Evolutionary conservation across 2,797 vertebrate species (phyloP).

Genomic region (Megalops cyprinoides): DNA sequence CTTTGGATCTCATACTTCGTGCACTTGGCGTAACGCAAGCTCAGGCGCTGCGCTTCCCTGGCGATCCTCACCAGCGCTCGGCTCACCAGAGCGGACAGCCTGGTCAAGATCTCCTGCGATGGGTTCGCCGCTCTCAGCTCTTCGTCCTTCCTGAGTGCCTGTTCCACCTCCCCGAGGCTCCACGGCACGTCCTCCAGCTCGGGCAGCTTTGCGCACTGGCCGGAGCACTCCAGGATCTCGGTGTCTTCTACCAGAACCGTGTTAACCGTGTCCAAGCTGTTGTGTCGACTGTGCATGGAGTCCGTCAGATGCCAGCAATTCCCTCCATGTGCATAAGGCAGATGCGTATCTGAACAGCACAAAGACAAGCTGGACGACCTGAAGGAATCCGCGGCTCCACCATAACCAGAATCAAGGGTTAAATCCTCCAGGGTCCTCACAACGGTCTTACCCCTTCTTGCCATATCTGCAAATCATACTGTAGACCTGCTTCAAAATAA

Average conservation of each 20-base stretch:
- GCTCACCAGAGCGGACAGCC: conserved; percentile 71
- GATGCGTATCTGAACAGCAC: conserved; percentile 79
- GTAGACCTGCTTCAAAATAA: conserved; percentile 64
- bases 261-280: conserved; percentile 93
- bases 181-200: conserved; percentile 81
- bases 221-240: conserved; percentile 76
- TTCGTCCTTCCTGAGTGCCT: conserved; percentile 72
- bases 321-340: conserved; percentile 75
- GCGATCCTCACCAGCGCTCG: conserved; percentile 76
- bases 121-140: conserved; percentile 61
- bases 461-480: conserved; percentile 97
- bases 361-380: conserved; percentile 83
- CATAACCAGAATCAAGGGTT: conserved; percentile 86
- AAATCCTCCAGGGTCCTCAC: conserved; percentile 86
- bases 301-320: conserved; percentile 82
- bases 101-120: conserved; percentile 69
- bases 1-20: conserved; percentile 81
- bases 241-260: conserved; percentile 81
- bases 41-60: conserved; percentile 79
- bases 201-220: conserved; percentile 77
- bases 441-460: conserved; percentile 92
- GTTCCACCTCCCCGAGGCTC: conserved; percentile 78
- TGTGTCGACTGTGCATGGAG: conserved; percentile 91
- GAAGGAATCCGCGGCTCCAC: conserved; percentile 83
- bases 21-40: conserved; percentile 78